Conservation (phyloP, 35 echinoderm and acorn worm genomes). For the Eucidaris tribuloides region DNA sequence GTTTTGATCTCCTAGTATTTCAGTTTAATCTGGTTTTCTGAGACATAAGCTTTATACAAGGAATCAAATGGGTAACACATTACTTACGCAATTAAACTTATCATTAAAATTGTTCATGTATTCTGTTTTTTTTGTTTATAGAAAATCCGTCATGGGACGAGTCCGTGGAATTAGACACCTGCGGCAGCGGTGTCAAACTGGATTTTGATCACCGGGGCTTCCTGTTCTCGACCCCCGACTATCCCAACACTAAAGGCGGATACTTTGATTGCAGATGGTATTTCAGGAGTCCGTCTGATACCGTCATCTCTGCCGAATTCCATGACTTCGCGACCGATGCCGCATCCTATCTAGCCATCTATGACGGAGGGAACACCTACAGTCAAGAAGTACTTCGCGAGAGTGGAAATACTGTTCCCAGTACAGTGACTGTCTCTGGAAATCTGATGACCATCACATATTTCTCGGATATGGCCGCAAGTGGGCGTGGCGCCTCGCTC, state of each 20-base stretch:
- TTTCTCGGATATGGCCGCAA: neutral
- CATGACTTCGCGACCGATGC: conserved; percentile 6
- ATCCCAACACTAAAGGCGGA: neutral
- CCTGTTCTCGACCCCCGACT: neutral
- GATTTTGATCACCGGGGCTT: neutral
- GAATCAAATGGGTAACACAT: no score
- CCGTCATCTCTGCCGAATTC: neutral
- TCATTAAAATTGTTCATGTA: no score
- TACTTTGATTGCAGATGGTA: conserved; percentile 12
- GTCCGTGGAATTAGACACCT: neutral
- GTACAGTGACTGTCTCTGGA: neutral
- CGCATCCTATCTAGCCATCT: neutral
- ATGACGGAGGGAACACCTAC: neutral
- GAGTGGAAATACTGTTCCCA: neutral
- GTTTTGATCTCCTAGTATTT: no score
- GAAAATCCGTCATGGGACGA: neutral
- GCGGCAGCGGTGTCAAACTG: neutral
- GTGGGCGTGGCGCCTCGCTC: neutral
- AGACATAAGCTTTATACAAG: no score
- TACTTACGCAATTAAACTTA: no score
- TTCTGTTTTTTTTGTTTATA: no score
- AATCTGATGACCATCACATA: neutral
- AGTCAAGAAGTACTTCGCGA: neutral
- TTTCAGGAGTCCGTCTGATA: neutral
- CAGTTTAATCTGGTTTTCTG: no score